Evolutionary conservation across 1,140 invertebrate genomes (phyloP).

Genomic region (Drosophila micromelanica): DNA sequence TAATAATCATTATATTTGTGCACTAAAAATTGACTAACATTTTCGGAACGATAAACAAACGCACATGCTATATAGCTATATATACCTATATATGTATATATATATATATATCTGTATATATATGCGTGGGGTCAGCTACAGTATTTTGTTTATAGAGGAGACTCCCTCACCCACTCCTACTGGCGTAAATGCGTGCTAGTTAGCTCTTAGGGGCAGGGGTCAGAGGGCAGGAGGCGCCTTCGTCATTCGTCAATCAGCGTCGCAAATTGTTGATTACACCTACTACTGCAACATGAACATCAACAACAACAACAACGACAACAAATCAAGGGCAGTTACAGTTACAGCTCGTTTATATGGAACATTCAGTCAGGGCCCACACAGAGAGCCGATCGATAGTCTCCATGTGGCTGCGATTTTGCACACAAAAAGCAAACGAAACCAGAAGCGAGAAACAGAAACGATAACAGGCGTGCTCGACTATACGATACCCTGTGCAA

Average conservation of each 20-base stretch:
- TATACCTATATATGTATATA: background rate
- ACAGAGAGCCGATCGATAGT: conserved; percentile 63
- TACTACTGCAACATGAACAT: conserved; percentile 39
- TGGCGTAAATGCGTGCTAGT: conserved; percentile 40
- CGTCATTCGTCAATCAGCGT: conserved; percentile 78
- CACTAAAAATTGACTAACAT: conserved; percentile 25
- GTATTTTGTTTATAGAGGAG: conserved; percentile 14
- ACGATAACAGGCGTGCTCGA: background rate
- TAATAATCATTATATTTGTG: conserved; percentile 1
- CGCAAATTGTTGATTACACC: conserved; percentile 82
- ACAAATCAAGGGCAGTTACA: conserved; percentile 76
- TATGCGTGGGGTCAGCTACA: background rate
- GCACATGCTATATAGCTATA: conserved; percentile 9
- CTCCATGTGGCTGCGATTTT: conserved; percentile 70
- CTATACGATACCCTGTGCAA: background rate
- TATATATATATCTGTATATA: background rate
- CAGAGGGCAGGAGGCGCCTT: conserved; percentile 8
- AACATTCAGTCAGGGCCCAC: conserved; percentile 25
- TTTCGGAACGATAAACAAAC: conserved; percentile 15
- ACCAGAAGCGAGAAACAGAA: conserved; percentile 53
- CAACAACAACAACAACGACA: conserved; percentile 20
- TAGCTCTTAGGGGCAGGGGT: background rate
- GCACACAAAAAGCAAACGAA: conserved; percentile 77
- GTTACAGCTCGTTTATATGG: conserved; percentile 22
- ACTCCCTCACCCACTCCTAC: too few relatives aligned